phyloP scores from a whole-genome alignment of 1,140 invertebrate species.

The Contarinia nasturtii region DNA sequence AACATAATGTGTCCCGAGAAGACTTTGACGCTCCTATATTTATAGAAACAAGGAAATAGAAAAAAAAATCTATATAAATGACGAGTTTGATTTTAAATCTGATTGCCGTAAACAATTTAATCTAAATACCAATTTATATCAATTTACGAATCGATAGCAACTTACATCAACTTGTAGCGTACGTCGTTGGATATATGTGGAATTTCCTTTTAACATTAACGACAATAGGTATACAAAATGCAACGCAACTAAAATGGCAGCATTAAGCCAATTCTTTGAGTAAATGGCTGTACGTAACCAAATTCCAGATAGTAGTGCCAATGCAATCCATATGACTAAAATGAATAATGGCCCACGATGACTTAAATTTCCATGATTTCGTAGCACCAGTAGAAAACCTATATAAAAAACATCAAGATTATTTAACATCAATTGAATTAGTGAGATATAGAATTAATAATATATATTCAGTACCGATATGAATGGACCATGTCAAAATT shows the following conservation, averaged over 20 bases:
- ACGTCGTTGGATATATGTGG: neutral
- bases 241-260: neutral
- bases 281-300: slow-evolving; percentile 23
- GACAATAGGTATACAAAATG: neutral
- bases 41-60: no score
- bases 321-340: slow-evolving; percentile 40
- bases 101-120: no score
- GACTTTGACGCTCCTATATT: slow-evolving; percentile 44
- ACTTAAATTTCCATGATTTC: slow-evolving; percentile 37
- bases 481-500: slow-evolving; percentile 56
- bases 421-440: neutral
- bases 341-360: slow-evolving; percentile 49
- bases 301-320: slow-evolving; percentile 38
- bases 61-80: no score
- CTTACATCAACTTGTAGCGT: neutral
- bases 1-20: slow-evolving; percentile 22
- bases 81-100: no score
- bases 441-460: no score
- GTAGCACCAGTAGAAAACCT: slow-evolving; percentile 19
- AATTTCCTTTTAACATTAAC: neutral
- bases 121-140: no score
- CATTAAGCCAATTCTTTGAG: neutral
- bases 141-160: neutral
- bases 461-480: slow-evolving; percentile 38
- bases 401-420: slow-evolving; percentile 38